Conservation (phyloP, 2,888 invertebrate genomes). For the Sceliomorpha sp. region DNA sequence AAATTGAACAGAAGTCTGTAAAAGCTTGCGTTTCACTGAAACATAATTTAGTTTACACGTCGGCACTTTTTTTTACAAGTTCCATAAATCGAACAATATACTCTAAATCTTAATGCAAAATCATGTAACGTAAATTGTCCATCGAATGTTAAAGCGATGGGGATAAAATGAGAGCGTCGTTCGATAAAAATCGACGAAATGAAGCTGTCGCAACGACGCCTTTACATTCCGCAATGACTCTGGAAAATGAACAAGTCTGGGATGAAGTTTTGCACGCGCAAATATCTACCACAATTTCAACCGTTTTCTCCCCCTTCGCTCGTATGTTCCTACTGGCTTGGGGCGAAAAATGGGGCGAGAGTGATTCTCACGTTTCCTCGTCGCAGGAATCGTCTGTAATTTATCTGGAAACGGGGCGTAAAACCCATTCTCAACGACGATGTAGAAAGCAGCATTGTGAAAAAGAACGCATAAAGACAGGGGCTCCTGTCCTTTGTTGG, state of each 20-base stretch:
- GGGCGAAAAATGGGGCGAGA: constrained; percentile 16
- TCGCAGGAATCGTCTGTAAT: constrained; percentile 36
- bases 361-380: constrained; percentile 29
- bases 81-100: too few species aligned
- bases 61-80: too few species aligned
- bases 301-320: constrained; percentile 11
- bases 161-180: too few species aligned
- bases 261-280: constrained; percentile 5
- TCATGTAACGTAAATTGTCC: too few species aligned
- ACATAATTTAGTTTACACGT: too few species aligned
- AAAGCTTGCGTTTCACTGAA: too few species aligned
- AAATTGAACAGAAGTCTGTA: too few species aligned
- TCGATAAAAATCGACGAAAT: background rate
- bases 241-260: constrained; percentile 6
- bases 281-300: constrained; percentile 11
- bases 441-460: background rate
- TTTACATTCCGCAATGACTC: background rate
- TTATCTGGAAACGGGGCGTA: constrained; percentile 33
- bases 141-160: too few species aligned
- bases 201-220: too few species aligned
- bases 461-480: constrained; percentile 7
- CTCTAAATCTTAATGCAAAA: too few species aligned
- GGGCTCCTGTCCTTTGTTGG: constrained; percentile 15
- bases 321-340: constrained; percentile 18
- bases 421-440: constrained; percentile 12